phyloP scores from a whole-genome alignment of 2,888 invertebrate genomes.

The Balanococcus diminutus region DNA sequence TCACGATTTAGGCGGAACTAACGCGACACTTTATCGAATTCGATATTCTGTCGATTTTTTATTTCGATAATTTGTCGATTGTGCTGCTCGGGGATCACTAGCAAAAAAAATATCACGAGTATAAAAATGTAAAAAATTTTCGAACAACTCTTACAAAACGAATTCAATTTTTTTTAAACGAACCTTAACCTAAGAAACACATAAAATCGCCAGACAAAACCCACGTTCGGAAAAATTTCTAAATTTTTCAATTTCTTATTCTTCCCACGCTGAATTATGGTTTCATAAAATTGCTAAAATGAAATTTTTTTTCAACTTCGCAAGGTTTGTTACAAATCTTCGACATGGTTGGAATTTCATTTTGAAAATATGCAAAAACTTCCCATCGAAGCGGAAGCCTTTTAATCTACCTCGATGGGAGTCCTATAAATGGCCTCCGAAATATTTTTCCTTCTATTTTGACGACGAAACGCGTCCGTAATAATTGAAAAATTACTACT shows the following conservation, averaged over 20 bases:
- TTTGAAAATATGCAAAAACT: background rate
- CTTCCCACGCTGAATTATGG: background rate
- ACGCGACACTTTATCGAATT: no score
- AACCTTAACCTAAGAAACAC: no score
- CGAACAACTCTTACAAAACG: no score
- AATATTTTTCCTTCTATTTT: background rate
- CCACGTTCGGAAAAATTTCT: background rate
- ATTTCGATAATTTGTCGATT: no score
- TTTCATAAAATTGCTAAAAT: background rate
- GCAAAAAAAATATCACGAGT: no score
- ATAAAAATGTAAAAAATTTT: no score
- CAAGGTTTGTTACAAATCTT: background rate
- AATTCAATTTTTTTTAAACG: no score
- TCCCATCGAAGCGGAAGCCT: background rate
- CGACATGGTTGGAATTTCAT: background rate
- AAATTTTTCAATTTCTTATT: no score
- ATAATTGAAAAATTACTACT: constrained; percentile 3
- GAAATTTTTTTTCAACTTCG: background rate
- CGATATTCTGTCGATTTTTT: no score
- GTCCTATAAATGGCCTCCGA: background rate
- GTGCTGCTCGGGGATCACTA: no score
- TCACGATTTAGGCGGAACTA: no score
- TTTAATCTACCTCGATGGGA: background rate
- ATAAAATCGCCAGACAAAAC: no score
- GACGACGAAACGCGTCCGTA: background rate